These are phyloP conservation scores for Enteromius anoplus DNA, from an alignment of 2,797 vertebrate species.

Conservation along the genomic window DNA sequence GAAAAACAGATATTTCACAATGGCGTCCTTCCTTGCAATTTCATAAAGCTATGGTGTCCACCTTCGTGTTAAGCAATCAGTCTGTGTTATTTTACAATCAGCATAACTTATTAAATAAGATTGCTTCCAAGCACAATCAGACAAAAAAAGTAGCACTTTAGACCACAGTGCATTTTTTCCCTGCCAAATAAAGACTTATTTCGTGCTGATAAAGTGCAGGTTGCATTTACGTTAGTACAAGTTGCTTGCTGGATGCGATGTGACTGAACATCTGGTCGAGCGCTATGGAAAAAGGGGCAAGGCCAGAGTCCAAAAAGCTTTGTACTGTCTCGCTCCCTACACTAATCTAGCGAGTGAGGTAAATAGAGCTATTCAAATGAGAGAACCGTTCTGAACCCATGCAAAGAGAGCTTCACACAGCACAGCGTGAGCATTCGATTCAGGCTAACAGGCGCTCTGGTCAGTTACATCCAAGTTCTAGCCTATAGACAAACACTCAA, in stretches of 20 bases:
- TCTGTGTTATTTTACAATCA: slow-evolving; percentile 12
- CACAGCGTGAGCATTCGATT: neutral
- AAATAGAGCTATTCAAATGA: neutral
- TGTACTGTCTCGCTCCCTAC: neutral
- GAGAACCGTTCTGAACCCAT: neutral
- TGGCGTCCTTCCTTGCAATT: neutral
- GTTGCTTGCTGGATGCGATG: slow-evolving; percentile 6
- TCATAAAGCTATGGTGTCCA: slow-evolving; percentile 1
- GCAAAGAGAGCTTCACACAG: neutral
- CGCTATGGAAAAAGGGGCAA: neutral
- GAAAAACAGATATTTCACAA: neutral
- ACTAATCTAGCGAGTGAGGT: neutral
- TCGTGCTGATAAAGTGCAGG: slow-evolving; percentile 6
- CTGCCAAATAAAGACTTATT: neutral
- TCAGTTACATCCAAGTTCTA: neutral
- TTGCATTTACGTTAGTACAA: neutral
- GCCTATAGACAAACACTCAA: neutral
- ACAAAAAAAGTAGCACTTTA: neutral
- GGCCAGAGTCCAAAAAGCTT: slow-evolving; percentile 14
- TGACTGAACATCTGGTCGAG: slow-evolving; percentile 27
- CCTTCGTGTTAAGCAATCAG: neutral
- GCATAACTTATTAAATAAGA: slow-evolving; percentile 4
- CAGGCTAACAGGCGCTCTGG: slow-evolving; percentile 2
- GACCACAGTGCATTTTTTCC: neutral
- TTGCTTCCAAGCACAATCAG: neutral